Percentiles rank a stretch among this genome's conserved stretches.
These are phyloP conservation scores for Garra rufa DNA, from an alignment of 2,113 vertebrate genomes.

Conservation along the genomic window DNA sequence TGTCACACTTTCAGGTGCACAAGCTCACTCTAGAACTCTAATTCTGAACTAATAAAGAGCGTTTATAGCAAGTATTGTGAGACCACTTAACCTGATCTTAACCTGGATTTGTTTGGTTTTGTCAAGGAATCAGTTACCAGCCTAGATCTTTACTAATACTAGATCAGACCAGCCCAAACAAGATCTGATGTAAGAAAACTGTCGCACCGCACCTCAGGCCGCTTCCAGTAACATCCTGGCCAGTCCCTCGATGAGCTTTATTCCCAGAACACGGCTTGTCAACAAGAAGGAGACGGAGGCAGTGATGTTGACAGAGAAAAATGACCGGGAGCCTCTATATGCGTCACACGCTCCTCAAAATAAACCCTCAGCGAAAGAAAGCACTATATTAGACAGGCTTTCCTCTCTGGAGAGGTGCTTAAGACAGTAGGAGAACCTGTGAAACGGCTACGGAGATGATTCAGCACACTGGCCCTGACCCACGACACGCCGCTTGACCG, in stretches of 20 bases:
- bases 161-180: too few relatives aligned
- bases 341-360: constrained; percentile 59
- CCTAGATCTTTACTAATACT: too few relatives aligned
- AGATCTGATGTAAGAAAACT: too few relatives aligned
- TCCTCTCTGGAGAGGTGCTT: background rate
- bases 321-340: constrained; percentile 40
- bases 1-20: too few relatives aligned
- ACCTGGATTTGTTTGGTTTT: too few relatives aligned
- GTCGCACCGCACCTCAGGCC: background rate
- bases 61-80: too few relatives aligned
- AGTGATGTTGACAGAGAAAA: constrained; percentile 46
- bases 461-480: too few relatives aligned
- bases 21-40: too few relatives aligned
- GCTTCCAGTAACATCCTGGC: constrained; percentile 53
- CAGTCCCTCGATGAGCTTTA: constrained; percentile 48
- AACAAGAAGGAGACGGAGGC: constrained; percentile 33
- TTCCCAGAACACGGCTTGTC: constrained; percentile 57
- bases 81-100: too few relatives aligned
- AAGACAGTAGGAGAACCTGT: background rate
- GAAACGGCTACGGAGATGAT: background rate
- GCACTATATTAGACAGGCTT: constrained; percentile 36
- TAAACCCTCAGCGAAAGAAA: constrained; percentile 46
- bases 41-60: too few relatives aligned
- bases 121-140: too few relatives aligned
- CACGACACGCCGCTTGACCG: background rate